Evolutionary conservation across 2,888 invertebrate species (phyloP).

Genomic region (Pristionchus arcanus): DNA sequence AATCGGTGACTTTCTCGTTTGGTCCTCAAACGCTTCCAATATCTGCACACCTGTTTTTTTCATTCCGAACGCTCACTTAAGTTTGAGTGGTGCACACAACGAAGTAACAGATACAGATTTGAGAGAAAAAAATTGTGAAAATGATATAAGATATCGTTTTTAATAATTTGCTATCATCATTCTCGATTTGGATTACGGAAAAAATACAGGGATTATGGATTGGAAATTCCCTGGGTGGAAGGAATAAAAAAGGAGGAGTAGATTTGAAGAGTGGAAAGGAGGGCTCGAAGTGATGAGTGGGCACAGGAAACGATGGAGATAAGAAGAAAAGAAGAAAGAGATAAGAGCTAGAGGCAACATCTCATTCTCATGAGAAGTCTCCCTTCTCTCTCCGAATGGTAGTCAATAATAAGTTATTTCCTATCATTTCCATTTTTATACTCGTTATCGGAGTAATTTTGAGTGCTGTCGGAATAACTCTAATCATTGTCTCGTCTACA

Average conservation of each 20-base stretch:
- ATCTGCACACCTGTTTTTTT: too few relatives aligned
- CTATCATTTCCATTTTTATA: background rate
- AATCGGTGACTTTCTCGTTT: too few relatives aligned
- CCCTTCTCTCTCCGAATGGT: conserved; percentile 2
- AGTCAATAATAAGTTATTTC: conserved; percentile 23
- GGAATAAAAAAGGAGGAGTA: background rate
- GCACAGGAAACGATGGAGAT: conserved; percentile 37
- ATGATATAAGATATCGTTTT: too few relatives aligned
- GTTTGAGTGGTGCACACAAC: too few relatives aligned
- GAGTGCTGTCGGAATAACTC: conserved; percentile 47
- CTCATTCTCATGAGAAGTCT: conserved; percentile 32
- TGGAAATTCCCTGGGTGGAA: too few relatives aligned
- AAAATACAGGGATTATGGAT: too few relatives aligned
- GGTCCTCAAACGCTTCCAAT: too few relatives aligned
- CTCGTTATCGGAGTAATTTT: conserved; percentile 24
- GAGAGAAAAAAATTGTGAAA: too few relatives aligned
- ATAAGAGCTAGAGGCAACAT: conserved; percentile 17
- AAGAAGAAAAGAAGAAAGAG: conserved; percentile 3
- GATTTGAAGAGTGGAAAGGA: conserved; percentile 54
- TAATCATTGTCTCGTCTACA: conserved; percentile 43
- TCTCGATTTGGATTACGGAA: too few relatives aligned
- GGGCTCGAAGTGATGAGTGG: conserved; percentile 32
- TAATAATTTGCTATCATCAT: too few relatives aligned
- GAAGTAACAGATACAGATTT: too few relatives aligned
- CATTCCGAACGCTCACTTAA: too few relatives aligned